These are phyloP conservation scores for Ostrea edulis DNA, from an alignment of 1,140 invertebrate genomes.

Conservation along the genomic window DNA sequence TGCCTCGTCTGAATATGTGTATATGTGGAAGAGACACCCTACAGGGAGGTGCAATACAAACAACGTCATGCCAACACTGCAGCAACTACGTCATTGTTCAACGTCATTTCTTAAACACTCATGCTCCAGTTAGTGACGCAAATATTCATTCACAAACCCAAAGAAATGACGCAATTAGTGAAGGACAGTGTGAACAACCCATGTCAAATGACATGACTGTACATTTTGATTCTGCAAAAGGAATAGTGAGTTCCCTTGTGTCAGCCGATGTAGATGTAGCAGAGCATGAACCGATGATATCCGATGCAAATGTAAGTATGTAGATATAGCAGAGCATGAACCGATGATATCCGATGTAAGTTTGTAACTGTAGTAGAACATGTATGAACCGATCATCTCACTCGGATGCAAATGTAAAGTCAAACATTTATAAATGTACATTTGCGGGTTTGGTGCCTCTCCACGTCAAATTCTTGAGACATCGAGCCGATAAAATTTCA, in stretches of 20 bases:
- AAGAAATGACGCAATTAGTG: background rate
- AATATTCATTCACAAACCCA: background rate
- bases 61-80: conserved; percentile 19
- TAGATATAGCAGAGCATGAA: background rate
- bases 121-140: background rate
- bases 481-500: no score
- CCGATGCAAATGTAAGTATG: background rate
- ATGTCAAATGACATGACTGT: conserved; percentile 6
- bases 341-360: no score
- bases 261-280: background rate
- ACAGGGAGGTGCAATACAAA: background rate
- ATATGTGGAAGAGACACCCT: conserved; percentile 5
- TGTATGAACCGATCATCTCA: no score
- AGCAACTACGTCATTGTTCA: conserved; percentile 34
- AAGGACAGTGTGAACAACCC: background rate
- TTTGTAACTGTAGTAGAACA: no score
- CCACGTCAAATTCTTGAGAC: no score
- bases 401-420: no score
- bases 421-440: no score
- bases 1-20: conserved; percentile 27
- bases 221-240: conserved; percentile 33
- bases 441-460: no score
- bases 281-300: background rate
- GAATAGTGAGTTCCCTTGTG: conserved; percentile 22
- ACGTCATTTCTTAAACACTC: conserved; percentile 10